Conservation (phyloP, 1,140 invertebrate genomes). For the Oryctes rhinoceros region DNA sequence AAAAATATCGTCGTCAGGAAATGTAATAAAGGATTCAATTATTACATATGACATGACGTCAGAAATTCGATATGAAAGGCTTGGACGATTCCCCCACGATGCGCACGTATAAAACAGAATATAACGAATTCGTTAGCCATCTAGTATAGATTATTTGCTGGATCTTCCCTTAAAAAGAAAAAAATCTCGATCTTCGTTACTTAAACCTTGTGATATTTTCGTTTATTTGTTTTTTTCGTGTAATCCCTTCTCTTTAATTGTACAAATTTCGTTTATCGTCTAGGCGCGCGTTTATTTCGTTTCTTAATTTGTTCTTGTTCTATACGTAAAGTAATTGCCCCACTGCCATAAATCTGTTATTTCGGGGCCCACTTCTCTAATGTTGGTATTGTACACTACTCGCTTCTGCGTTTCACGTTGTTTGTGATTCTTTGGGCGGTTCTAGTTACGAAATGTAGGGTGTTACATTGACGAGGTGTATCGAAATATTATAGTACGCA, state of each 20-base stretch:
- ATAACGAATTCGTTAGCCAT: no score
- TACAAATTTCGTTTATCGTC: neutral
- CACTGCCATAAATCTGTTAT: slow-evolving; percentile 10
- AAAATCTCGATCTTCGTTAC: neutral
- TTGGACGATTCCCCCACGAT: no score
- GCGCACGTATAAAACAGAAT: no score
- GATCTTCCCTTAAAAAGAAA: neutral
- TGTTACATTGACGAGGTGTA: neutral
- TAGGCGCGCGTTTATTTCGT: neutral
- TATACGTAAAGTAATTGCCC: neutral
- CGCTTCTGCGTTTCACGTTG: neutral
- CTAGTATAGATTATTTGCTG: neutral
- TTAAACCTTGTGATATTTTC: slow-evolving; percentile 21
- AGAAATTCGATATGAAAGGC: no score
- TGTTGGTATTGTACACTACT: neutral
- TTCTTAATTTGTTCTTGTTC: neutral
- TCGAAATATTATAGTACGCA: neutral
- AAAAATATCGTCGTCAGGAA: no score
- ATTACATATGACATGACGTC: no score
- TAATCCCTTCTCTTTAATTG: neutral
- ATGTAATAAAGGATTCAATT: no score
- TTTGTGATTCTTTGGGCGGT: neutral
- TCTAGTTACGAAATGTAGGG: neutral
- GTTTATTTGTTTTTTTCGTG: neutral
- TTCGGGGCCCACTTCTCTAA: neutral